Conservation (phyloP, 2,113 vertebrate genomes). For the Hydrolagus affinis region DNA sequence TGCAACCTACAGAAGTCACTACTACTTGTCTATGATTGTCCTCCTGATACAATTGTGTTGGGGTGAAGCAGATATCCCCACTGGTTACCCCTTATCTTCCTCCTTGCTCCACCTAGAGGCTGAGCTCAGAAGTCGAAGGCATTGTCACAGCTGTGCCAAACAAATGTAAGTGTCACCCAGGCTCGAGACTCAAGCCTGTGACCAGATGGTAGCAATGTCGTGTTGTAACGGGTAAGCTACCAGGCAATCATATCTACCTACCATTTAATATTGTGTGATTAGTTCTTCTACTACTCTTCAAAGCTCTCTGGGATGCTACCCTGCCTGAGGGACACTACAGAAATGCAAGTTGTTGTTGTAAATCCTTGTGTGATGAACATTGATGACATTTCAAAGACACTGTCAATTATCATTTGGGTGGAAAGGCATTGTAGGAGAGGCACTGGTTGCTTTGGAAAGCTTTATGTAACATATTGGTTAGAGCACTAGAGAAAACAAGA, state of each 20-base stretch:
- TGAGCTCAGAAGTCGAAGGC: neutral
- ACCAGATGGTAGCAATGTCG: neutral
- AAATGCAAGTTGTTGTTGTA: no score
- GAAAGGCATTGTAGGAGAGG: no score
- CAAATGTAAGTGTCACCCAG: neutral
- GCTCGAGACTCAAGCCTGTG: neutral
- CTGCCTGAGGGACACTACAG: no score
- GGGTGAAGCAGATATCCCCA: neutral
- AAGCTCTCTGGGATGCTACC: neutral
- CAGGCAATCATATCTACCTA: neutral
- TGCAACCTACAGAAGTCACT: no score
- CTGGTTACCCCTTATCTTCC: no score
- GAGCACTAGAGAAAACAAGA: no score
- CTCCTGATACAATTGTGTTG: neutral
- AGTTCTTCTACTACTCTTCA: neutral
- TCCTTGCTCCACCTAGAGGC: conserved; percentile 13
- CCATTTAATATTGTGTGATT: neutral
- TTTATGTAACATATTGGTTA: neutral
- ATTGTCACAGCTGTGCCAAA: neutral
- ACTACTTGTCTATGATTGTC: neutral
- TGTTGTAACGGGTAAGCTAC: neutral
- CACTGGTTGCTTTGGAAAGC: neutral
- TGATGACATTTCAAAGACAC: no score
- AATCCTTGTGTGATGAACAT: no score
- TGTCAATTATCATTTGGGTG: no score